These are phyloP conservation scores for Vespertilio murinus DNA, from an alignment of 2,797 vertebrate genomes.

Conservation along the genomic window DNA sequence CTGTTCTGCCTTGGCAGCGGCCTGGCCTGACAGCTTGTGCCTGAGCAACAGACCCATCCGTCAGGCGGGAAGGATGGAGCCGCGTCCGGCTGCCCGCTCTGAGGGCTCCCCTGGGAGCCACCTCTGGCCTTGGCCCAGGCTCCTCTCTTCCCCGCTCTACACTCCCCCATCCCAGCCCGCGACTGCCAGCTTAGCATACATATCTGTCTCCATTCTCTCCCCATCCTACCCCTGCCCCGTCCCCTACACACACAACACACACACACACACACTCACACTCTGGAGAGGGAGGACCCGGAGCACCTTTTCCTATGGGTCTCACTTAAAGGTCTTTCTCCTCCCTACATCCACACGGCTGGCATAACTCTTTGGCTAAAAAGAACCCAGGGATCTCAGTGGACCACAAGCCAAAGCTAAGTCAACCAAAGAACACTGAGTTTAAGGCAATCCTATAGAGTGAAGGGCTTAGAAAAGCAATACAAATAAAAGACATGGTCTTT, in stretches of 20 bases:
- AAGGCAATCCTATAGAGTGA: background rate
- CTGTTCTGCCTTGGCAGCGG: constrained; percentile 77
- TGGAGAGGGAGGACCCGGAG: background rate
- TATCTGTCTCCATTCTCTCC: background rate
- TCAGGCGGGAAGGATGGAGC: constrained; percentile 75
- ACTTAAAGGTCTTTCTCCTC: background rate
- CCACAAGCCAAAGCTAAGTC: background rate
- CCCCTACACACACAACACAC: background rate
- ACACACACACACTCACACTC: background rate
- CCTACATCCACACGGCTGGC: background rate
- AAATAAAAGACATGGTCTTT: constrained; percentile 11
- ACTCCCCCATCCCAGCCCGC: background rate
- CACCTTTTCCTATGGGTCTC: background rate
- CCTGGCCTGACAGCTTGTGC: constrained; percentile 75
- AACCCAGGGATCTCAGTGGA: constrained; percentile 2
- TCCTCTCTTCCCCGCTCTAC: constrained; percentile 11
- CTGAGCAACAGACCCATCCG: constrained; percentile 77
- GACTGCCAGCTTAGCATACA: background rate
- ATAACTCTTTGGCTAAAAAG: background rate
- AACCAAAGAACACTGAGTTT: background rate
- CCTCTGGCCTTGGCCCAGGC: constrained; percentile 73
- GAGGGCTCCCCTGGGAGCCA: constrained; percentile 73
- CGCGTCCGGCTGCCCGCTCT: constrained; percentile 66
- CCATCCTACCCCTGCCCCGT: no score
- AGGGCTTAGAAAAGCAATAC: constrained; percentile 27